Percentiles rank a stretch among this genome's conserved stretches.
phyloP scores from a whole-genome alignment of 2,888 invertebrate genomes.

The Drosophila flavopinicola region DNA sequence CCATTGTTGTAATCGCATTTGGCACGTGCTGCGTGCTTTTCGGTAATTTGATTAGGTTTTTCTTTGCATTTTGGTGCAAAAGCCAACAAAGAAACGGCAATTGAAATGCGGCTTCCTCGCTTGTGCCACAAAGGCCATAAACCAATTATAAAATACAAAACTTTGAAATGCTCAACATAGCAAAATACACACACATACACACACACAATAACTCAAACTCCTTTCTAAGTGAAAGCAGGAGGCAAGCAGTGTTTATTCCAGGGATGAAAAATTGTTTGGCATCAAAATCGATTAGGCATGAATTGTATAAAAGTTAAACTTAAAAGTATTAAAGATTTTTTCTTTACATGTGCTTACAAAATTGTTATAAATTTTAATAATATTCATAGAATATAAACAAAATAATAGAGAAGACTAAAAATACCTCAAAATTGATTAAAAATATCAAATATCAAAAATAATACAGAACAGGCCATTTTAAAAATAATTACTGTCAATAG shows the following conservation, averaged over 20 bases:
- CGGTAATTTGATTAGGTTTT: slow-evolving; percentile 66
- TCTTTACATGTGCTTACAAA: neutral
- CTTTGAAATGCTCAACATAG: slow-evolving; percentile 24
- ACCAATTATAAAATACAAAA: slow-evolving; percentile 71
- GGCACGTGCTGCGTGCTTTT: slow-evolving; percentile 65
- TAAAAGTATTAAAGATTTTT: no score
- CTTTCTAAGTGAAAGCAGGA: slow-evolving; percentile 2
- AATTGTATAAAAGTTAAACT: no score
- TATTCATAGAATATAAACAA: no score
- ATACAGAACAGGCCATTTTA: no score
- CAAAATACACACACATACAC: slow-evolving; percentile 7
- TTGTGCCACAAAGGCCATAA: slow-evolving; percentile 65
- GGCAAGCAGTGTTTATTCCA: slow-evolving; percentile 2
- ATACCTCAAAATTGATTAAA: no score
- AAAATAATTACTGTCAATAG: no score
- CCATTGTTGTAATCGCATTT: slow-evolving; percentile 33
- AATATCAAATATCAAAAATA: no score
- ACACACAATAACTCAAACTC: slow-evolving; percentile 16
- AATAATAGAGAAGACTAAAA: no score
- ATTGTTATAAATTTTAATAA: neutral
- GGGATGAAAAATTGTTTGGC: slow-evolving; percentile 16
- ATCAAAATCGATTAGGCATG: neutral
- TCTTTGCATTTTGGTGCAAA: no score
- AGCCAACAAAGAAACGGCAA: no score
- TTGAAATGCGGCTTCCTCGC: slow-evolving; percentile 68